Evolutionary conservation across 1,140 invertebrate species (phyloP).

Genomic region (Aplysia californica): DNA sequence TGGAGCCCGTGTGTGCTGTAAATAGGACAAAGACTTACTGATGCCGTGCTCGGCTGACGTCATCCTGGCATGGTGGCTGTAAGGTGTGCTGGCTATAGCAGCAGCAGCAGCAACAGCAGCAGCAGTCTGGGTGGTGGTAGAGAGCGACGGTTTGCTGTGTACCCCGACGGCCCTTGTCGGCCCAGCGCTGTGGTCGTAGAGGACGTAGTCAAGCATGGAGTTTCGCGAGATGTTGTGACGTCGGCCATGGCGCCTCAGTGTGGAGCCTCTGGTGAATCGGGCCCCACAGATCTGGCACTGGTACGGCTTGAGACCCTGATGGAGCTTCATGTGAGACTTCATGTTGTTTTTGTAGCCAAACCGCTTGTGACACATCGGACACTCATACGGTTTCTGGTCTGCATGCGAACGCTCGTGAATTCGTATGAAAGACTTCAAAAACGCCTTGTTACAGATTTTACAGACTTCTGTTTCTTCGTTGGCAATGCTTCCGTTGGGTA

Average conservation of each 20-base stretch:
- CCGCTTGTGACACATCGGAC: conserved; percentile 72
- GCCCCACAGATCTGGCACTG: conserved; percentile 72
- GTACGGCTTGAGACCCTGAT: conserved; percentile 71
- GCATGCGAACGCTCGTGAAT: conserved; percentile 71
- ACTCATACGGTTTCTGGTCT: conserved; percentile 70
- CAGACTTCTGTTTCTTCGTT: conserved; percentile 53
- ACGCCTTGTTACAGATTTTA: conserved; percentile 55
- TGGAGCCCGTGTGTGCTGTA: neutral
- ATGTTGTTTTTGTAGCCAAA: conserved; percentile 74
- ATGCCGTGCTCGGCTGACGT: neutral
- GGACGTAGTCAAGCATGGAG: conserved; percentile 54
- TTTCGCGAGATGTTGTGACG: conserved; percentile 57
- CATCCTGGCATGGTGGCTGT: neutral
- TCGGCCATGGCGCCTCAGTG: conserved; percentile 54
- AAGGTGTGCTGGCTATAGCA: neutral
- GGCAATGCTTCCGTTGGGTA: neutral
- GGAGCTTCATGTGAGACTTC: conserved; percentile 71
- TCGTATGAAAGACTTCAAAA: conserved; percentile 53
- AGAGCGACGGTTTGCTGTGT: neutral
- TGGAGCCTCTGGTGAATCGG: conserved; percentile 60
- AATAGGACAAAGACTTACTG: no score
- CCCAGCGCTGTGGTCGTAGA: conserved; percentile 35
- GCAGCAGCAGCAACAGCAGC: neutral
- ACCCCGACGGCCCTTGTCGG: neutral
- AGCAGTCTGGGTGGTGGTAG: neutral